phyloP scores from a whole-genome alignment of 1,140 invertebrate species.

The Bradysia coprophila region DNA sequence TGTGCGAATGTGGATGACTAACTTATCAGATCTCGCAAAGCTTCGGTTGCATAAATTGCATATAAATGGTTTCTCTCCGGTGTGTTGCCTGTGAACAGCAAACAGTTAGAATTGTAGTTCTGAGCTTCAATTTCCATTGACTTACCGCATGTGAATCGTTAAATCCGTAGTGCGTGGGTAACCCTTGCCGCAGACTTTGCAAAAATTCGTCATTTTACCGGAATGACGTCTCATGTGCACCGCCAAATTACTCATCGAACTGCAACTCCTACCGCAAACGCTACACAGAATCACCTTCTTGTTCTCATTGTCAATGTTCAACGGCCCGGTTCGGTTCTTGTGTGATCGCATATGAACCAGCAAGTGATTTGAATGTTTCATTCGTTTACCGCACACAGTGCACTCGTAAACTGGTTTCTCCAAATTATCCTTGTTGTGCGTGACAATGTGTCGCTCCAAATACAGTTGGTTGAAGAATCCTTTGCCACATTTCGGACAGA shows the following conservation, averaged over 20 bases:
- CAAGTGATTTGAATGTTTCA: neutral
- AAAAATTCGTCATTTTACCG: conserved; percentile 35
- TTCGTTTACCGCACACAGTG: neutral
- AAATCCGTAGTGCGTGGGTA: conserved; percentile 40
- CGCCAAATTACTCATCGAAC: conserved; percentile 16
- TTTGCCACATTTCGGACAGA: neutral
- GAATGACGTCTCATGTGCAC: conserved; percentile 37
- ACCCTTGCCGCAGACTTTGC: conserved; percentile 39
- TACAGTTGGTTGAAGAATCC: neutral
- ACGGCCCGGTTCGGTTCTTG: neutral
- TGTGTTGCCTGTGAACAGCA: conserved; percentile 19
- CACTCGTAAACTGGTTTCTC: neutral
- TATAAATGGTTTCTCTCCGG: conserved; percentile 21
- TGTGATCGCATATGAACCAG: neutral
- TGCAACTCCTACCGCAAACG: conserved; percentile 15
- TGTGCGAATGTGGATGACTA: conserved; percentile 18
- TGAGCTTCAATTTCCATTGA: neutral
- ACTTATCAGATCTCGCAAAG: conserved; percentile 13
- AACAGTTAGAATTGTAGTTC: neutral
- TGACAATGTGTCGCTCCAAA: neutral
- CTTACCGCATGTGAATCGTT: conserved; percentile 20
- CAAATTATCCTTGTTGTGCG: neutral
- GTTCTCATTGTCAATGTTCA: neutral
- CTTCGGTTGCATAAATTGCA: conserved; percentile 14
- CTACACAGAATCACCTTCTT: conserved; percentile 16